A percentile compares a stretch with the other conserved stretches of the same genome.
Conservation (phyloP, 2,113 vertebrate genomes). For the Periophthalmus modestus region DNA sequence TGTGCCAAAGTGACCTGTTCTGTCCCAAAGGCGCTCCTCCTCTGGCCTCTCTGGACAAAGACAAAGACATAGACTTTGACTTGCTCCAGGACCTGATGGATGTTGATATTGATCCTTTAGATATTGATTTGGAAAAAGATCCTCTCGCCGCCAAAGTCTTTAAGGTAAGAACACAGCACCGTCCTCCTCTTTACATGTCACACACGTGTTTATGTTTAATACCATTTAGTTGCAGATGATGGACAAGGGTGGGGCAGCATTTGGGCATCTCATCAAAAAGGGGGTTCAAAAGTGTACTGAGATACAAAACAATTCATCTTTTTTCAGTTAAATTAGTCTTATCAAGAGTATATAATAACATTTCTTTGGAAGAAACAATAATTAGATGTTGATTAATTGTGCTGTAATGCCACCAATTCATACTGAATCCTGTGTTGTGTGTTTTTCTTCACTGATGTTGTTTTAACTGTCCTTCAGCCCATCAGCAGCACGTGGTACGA, state of each 20-base stretch:
- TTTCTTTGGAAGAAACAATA: too few relatives aligned
- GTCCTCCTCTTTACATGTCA: background rate
- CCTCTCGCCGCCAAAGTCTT: constrained; percentile 99
- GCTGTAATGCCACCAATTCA: background rate
- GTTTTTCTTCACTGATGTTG: background rate
- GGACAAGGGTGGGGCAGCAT: too few relatives aligned
- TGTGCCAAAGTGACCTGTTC: constrained; percentile 78
- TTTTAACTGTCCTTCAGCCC: constrained; percentile 75
- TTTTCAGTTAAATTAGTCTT: too few relatives aligned
- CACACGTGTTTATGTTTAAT: background rate
- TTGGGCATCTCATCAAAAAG: too few relatives aligned
- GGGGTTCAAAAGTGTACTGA: too few relatives aligned
- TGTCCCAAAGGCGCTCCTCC: constrained; percentile 91
- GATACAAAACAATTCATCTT: too few relatives aligned
- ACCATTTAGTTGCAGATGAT: too few relatives aligned
- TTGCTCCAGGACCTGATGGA: constrained; percentile 99
- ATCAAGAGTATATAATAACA: too few relatives aligned
- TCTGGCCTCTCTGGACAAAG: constrained; percentile 98
- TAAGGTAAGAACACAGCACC: constrained; percentile 82
- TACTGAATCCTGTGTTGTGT: background rate
- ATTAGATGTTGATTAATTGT: background rate
- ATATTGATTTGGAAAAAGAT: constrained; percentile 99
- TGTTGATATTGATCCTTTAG: constrained; percentile 99
- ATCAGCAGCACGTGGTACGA: constrained; percentile 99
- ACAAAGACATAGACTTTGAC: constrained; percentile 99